Evolutionary conservation across 2,113 vertebrate genomes (phyloP), one percentile per base, ranked within the genome.

Genomic region (Gallinago media): DNA sequence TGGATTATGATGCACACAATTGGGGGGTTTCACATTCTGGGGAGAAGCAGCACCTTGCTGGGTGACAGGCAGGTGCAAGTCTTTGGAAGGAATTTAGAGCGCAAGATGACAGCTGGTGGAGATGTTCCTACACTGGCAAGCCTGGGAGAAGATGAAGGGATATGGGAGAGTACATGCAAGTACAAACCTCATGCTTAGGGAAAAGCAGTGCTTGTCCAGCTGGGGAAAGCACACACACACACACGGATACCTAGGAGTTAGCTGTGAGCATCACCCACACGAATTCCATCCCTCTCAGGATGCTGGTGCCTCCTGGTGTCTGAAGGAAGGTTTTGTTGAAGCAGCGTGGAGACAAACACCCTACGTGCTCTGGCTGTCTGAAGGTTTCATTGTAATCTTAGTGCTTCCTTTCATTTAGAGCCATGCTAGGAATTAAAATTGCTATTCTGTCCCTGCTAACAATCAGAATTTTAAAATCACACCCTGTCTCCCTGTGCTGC

Each of bases 281-380:
- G 34, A 40, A 66, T 16, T 80, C 65, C 68, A 86, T 95, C 72
- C 91, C 83, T 87, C 27, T 86, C 61, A 85, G 94, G 76, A 38
- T 95, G 84, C 52, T 97, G 89, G 86, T 97, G 96, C 95, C 96
- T 97, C 95, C 96, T 96, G 96, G 96, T 91, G 96, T 97, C 86
- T 91, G 95, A 88, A 94, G 80, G 68, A 91, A 80, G 73, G 38
- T 88, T 94, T n/a, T 94, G 55, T 80, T 71, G 56, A 50, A 71
- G 50, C 65, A 34, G 1, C 2, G 61, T 46, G 54, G 63, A 89
- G 47, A 18, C 11, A 9, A 47, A 55, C 6, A 32, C 25, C 15
- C 46, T 47, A 3, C 7, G 5, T 42, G 18, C 47, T 44, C 67
- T 31, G n/a, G 32, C 32, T 84, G 11, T 22, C 15, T 44, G 36